Evolutionary conservation across 2,797 vertebrate species (phyloP).

Genomic region (Serranus cabrilla): DNA sequence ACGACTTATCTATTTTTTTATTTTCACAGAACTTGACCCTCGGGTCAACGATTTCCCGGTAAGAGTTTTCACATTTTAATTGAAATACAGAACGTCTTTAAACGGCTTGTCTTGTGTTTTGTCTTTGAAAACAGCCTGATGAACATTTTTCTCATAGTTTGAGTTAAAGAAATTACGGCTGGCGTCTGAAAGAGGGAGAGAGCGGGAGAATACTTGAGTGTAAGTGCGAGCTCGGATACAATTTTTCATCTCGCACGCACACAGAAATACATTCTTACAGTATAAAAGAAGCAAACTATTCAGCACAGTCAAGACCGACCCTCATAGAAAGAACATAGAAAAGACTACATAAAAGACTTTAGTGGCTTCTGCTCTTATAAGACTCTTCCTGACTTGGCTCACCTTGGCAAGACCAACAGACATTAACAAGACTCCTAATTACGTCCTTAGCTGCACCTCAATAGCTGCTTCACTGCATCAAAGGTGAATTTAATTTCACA

Average conservation of each 20-base stretch:
- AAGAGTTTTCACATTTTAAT: not conserved
- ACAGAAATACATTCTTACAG: slow-evolving; percentile 38
- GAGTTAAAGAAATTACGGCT: slow-evolving; percentile 23
- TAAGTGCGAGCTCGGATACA: slow-evolving; percentile 5
- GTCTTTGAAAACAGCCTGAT: not conserved
- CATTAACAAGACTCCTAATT: slow-evolving; percentile 61
- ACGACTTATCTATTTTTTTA: too few relatives aligned
- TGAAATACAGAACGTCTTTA: not conserved
- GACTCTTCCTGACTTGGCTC: slow-evolving; percentile 56
- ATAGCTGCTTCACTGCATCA: slow-evolving; percentile 42
- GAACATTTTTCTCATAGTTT: slow-evolving; percentile 32
- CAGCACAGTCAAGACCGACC: slow-evolving; percentile 28
- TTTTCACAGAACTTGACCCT: not conserved
- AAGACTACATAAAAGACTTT: slow-evolving; percentile 46
- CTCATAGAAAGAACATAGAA: slow-evolving; percentile 48
- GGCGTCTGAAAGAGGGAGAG: not conserved
- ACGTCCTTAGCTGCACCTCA: slow-evolving; percentile 49
- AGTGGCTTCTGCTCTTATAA: slow-evolving; percentile 41
- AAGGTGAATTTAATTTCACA: slow-evolving; percentile 46
- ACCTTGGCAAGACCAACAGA: slow-evolving; percentile 65
- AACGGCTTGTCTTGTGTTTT: not conserved
- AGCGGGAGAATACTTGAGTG: slow-evolving; percentile 21
- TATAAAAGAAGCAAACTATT: slow-evolving; percentile 54
- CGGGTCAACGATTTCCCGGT: not conserved
- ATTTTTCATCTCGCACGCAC: slow-evolving; percentile 17